Percentiles rank a stretch among this genome's conserved stretches.
Evolutionary conservation across 2,797 vertebrate species (phyloP).

Genomic region (Channa striata): DNA sequence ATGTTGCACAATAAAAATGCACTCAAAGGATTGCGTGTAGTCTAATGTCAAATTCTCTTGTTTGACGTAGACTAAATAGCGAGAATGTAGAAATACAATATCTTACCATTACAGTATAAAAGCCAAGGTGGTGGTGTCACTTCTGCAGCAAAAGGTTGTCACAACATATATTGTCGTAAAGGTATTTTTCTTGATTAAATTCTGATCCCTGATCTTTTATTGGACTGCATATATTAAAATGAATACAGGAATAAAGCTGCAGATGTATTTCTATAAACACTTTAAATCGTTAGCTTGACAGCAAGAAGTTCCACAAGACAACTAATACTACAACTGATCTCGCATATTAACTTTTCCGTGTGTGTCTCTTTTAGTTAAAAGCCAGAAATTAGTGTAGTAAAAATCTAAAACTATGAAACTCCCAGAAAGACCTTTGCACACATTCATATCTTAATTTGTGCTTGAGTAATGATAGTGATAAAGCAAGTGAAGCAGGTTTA

Average conservation of each 20-base stretch:
- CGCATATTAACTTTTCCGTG: background rate
- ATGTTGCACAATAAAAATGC: background rate
- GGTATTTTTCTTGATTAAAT: slow-evolving; percentile 14
- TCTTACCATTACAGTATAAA: slow-evolving; percentile 16
- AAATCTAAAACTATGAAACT: slow-evolving; percentile 3
- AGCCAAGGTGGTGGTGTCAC: slow-evolving; percentile 25
- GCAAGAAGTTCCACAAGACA: slow-evolving; percentile 1
- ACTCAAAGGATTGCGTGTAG: background rate
- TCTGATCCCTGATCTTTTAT: slow-evolving; percentile 26
- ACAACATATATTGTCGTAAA: slow-evolving; percentile 25
- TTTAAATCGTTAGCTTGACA: background rate
- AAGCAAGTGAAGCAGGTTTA: background rate
- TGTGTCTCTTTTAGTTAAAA: slow-evolving; percentile 12
- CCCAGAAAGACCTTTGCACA: background rate
- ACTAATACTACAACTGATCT: background rate
- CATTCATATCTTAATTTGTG: background rate
- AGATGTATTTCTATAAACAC: slow-evolving; percentile 13
- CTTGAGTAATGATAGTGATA: background rate
- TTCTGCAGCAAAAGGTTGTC: slow-evolving; percentile 3
- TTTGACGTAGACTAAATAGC: slow-evolving; percentile 6
- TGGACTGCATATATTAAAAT: slow-evolving; percentile 25
- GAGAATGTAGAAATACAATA: slow-evolving; percentile 11
- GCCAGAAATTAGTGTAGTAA: background rate
- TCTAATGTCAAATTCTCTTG: background rate
- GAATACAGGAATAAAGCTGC: background rate